A percentile compares a stretch with the other conserved stretches of the same genome.
phyloP scores from a whole-genome alignment of 2,888 invertebrate species.

The Urechis unicinctus region DNA sequence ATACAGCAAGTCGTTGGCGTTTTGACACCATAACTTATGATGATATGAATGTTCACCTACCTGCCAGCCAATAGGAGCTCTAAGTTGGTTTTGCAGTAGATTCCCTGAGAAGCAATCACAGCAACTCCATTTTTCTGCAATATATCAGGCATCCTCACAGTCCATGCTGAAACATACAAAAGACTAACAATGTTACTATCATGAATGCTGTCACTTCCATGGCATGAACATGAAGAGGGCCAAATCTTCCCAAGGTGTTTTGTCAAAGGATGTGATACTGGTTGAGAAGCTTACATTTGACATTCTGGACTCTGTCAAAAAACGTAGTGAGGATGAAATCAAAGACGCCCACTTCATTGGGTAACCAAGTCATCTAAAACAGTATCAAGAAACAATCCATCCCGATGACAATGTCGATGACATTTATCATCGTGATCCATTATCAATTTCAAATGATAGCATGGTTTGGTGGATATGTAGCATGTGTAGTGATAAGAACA shows the following conservation, averaged over 20 bases:
- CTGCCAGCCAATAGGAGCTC: neutral
- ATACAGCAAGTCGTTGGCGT: no score
- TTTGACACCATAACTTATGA: no score
- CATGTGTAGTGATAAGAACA: no score
- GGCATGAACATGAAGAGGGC: no score
- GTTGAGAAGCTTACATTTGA: neutral
- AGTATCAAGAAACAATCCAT: no score
- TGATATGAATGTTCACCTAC: neutral
- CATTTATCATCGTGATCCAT: no score
- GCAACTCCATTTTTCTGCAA: neutral
- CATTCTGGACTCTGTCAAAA: neutral
- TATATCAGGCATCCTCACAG: neutral
- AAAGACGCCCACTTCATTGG: neutral
- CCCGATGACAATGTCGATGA: no score
- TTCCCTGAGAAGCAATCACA: neutral
- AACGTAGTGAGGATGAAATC: neutral
- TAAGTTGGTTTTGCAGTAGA: neutral
- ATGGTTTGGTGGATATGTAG: no score
- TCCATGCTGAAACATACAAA: neutral
- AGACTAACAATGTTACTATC: no score
- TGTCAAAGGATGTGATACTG: neutral
- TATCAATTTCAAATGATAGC: no score
- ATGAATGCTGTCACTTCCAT: no score
- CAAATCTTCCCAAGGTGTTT: no score
- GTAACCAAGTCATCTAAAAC: neutral